Conservation (phyloP, 2,888 invertebrate genomes). For the Eristalis pertinax region DNA sequence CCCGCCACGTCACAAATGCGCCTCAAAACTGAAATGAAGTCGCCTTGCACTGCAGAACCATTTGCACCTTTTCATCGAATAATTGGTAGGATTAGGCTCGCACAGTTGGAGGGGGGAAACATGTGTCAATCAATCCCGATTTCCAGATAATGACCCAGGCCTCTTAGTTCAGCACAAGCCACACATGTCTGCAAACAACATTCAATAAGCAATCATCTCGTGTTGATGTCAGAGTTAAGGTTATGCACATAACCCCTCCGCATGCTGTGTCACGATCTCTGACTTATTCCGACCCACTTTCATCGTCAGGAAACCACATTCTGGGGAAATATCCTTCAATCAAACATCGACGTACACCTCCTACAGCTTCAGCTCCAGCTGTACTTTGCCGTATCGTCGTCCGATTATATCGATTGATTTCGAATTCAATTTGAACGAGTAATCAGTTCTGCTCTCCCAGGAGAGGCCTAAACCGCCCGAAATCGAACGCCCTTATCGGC, state of each 20-base stretch:
- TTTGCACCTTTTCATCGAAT: no score
- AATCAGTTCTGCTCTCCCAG: constrained; percentile 47
- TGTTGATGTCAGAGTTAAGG: background rate
- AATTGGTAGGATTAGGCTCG: no score
- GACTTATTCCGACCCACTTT: background rate
- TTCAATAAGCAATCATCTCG: background rate
- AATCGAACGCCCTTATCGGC: constrained; percentile 36
- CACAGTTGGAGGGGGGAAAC: no score
- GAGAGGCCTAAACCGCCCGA: constrained; percentile 14
- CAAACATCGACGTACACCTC: background rate
- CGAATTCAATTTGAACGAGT: constrained; percentile 52
- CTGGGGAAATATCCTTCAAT: background rate
- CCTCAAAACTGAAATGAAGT: no score
- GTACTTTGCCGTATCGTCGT: constrained; percentile 12
- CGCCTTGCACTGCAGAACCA: no score
- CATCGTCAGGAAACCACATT: background rate
- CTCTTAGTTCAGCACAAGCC: background rate
- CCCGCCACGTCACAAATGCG: no score
- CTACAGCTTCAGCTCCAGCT: background rate
- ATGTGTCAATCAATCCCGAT: no score
- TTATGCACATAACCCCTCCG: background rate
- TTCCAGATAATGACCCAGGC: no score
- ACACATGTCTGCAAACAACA: background rate
- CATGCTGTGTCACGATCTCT: background rate
- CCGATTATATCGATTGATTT: constrained; percentile 48